Evolutionary conservation across 2,888 invertebrate species (phyloP).

Genomic region (Rutpela maculata): DNA sequence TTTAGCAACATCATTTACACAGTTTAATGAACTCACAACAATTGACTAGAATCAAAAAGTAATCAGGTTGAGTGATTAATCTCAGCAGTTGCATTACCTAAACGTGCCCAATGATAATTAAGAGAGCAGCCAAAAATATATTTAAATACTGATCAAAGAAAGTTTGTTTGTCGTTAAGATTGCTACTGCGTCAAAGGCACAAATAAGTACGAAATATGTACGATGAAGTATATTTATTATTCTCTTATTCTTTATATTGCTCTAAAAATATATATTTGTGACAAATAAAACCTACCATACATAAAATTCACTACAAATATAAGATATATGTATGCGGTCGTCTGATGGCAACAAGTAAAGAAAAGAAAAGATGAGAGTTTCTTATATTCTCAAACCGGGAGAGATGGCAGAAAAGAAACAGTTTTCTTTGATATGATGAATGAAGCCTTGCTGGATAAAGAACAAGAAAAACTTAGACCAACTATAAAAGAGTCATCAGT

Average conservation of each 20-base stretch:
- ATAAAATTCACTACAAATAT: background rate
- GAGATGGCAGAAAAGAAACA: slow-evolving; percentile 12
- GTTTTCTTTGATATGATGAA: slow-evolving; percentile 26
- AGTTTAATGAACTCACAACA: too few relatives aligned
- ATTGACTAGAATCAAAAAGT: too few relatives aligned
- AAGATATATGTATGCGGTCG: background rate
- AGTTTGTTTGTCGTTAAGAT: too few relatives aligned
- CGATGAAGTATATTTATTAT: background rate
- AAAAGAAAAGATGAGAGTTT: background rate
- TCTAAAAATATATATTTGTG: background rate
- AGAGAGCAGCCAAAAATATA: too few relatives aligned
- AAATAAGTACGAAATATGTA: background rate
- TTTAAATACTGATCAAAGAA: too few relatives aligned
- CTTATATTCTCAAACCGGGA: slow-evolving; percentile 3
- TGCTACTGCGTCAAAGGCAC: background rate
- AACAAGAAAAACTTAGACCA: slow-evolving; percentile 3
- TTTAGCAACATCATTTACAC: too few relatives aligned
- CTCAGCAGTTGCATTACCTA: too few relatives aligned
- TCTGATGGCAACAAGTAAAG: background rate
- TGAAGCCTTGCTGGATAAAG: slow-evolving; percentile 15
- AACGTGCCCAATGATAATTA: too few relatives aligned
- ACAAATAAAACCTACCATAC: background rate
- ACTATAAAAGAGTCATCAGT: slow-evolving; percentile 11
- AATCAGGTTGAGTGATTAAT: too few relatives aligned
- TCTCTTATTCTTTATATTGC: background rate